A percentile compares a stretch with the other conserved stretches of the same genome.
phyloP scores from a whole-genome alignment of 1,140 invertebrate genomes.

The Leucophenga varia region DNA sequence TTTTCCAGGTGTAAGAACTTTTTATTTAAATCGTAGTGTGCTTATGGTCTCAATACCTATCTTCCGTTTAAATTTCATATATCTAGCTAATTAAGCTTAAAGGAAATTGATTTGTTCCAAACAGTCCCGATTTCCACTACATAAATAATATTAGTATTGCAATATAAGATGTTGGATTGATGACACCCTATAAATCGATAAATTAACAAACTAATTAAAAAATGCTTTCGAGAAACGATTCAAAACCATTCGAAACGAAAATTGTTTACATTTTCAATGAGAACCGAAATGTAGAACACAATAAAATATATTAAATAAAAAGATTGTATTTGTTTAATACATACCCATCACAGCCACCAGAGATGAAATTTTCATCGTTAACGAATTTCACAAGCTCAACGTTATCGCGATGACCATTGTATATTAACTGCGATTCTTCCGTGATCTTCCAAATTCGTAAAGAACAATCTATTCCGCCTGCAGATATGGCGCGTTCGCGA shows the following conservation, averaged over 20 bases:
- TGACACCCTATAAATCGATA: no score
- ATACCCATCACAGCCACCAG: conserved; percentile 85
- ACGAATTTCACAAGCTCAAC: conserved; percentile 87
- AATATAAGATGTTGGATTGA: no score
- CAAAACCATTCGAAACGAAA: not conserved
- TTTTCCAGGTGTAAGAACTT: no score
- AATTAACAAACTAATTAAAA: no score
- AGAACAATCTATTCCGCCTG: conserved; percentile 83
- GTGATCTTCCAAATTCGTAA: conserved; percentile 93
- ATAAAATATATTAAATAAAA: not conserved
- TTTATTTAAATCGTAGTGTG: no score
- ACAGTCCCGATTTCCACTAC: no score
- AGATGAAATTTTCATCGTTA: conserved; percentile 90
- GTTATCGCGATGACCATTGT: conserved; percentile 77
- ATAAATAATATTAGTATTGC: no score
- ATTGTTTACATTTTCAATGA: not conserved
- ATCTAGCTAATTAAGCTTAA: no score
- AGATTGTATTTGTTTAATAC: conserved; percentile 9
- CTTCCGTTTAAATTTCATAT: no score
- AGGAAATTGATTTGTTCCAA: no score
- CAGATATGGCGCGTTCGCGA: conserved; percentile 83
- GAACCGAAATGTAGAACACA: not conserved
- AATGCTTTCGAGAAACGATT: no score
- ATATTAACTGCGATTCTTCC: conserved; percentile 95
- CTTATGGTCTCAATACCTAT: no score